phyloP scores from a whole-genome alignment of 2,113 vertebrate species.

The Anolis sagrei region DNA sequence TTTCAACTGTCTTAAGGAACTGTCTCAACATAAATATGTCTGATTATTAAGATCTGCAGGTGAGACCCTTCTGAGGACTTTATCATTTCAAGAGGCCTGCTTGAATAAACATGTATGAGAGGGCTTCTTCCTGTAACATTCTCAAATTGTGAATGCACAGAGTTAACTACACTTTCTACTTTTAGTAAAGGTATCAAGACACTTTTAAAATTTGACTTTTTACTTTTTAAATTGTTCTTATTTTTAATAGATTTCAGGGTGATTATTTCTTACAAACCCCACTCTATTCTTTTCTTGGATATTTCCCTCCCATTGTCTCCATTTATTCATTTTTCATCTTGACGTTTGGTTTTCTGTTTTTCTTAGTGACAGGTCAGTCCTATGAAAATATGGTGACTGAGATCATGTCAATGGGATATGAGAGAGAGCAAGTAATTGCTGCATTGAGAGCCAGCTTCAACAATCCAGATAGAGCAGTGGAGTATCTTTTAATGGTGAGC shows the following conservation, averaged over 20 bases:
- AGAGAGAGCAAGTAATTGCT: conserved; percentile 90
- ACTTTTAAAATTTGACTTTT: too few species aligned
- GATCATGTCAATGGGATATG: conserved; percentile 98
- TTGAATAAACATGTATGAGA: not conserved
- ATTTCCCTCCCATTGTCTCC: not conserved
- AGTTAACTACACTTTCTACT: too few species aligned
- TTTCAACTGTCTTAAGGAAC: not conserved
- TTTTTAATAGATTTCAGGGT: too few species aligned
- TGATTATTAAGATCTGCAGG: not conserved
- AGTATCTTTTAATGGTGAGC: conserved; percentile 94
- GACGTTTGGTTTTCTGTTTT: conserved; percentile 34
- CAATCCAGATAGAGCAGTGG: conserved; percentile 96
- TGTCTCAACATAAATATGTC: not conserved
- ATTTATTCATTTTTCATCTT: not conserved
- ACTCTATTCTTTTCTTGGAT: not conserved
- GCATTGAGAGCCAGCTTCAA: conserved; percentile 96
- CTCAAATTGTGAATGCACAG: not conserved
- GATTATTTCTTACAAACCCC: not conserved
- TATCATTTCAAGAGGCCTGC: not conserved
- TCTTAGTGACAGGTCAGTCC: conserved; percentile 91
- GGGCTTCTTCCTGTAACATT: not conserved
- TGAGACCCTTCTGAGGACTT: not conserved
- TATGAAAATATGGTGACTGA: conserved; percentile 98
- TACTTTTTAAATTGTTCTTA: too few species aligned
- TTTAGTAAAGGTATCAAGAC: too few species aligned